These are phyloP conservation scores for Lepidochitona cinerea DNA, from an alignment of 2,888 invertebrate genomes.

Conservation along the genomic window DNA sequence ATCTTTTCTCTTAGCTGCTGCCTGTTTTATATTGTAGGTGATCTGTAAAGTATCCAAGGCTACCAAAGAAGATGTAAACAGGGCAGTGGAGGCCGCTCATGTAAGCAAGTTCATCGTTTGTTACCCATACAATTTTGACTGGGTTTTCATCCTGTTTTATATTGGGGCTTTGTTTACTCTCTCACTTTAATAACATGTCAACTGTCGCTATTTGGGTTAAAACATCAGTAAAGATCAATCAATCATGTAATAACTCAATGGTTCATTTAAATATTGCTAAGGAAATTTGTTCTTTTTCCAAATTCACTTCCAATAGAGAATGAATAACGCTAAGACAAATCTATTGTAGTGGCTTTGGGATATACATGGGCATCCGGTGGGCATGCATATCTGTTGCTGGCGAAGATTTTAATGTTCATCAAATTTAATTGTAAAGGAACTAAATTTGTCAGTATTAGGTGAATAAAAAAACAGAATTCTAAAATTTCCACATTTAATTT, in stretches of 20 bases:
- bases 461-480: too few relatives aligned
- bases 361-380: too few relatives aligned
- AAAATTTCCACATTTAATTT: too few relatives aligned
- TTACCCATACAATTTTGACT: neutral
- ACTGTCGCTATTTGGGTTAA: neutral
- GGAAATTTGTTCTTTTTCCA: neutral
- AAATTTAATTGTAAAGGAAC: too few relatives aligned
- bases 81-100: constrained; percentile 89
- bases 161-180: neutral
- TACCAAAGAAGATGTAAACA: constrained; percentile 85
- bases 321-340: too few relatives aligned
- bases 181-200: neutral
- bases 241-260: neutral
- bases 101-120: constrained; percentile 61
- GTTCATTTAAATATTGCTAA: neutral
- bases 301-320: too few relatives aligned
- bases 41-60: constrained; percentile 78
- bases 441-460: too few relatives aligned
- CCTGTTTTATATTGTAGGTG: constrained; percentile 40
- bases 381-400: too few relatives aligned
- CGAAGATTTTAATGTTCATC: too few relatives aligned
- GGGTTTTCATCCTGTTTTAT: neutral
- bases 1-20: too few relatives aligned
- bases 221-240: neutral
- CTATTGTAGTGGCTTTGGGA: too few relatives aligned